A percentile compares a stretch with the other conserved stretches of the same genome.
Conservation (phyloP, 2,113 vertebrate species). For the Salvator merianae region DNA sequence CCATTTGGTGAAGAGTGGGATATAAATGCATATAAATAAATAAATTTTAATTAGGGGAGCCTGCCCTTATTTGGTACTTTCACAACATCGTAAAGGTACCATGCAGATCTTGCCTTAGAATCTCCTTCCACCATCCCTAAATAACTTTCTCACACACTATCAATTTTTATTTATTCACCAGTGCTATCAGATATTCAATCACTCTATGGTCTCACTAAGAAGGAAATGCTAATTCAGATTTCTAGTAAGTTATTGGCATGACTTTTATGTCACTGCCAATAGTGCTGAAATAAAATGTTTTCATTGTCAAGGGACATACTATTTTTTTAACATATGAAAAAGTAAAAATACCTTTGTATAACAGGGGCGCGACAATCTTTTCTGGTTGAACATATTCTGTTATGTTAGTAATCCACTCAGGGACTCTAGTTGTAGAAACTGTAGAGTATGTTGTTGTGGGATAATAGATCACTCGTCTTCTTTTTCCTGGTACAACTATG, state of each 20-base stretch:
- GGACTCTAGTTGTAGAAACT: conserved; percentile 7
- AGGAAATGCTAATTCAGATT: too few relatives aligned
- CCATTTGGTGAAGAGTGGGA: too few relatives aligned
- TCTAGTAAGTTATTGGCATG: background rate
- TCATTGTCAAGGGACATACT: background rate
- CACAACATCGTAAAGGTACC: too few relatives aligned
- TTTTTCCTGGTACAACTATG: conserved; percentile 3
- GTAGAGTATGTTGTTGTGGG: conserved; percentile 1
- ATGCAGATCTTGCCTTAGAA: background rate
- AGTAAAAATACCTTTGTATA: background rate
- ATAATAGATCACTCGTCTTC: background rate
- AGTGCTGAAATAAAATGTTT: background rate
- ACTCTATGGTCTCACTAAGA: too few relatives aligned
- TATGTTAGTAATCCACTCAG: conserved; percentile 2
- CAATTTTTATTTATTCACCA: background rate
- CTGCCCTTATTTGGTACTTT: too few relatives aligned
- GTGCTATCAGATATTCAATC: too few relatives aligned
- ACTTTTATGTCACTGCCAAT: background rate
- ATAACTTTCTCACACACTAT: background rate
- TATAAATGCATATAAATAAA: too few relatives aligned
- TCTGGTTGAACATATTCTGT: conserved; percentile 4
- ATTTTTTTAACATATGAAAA: background rate
- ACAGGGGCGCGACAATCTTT: background rate
- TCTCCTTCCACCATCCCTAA: background rate
- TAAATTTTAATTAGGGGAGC: too few relatives aligned